Conservation (phyloP, 2,797 vertebrate species). For the Pangasius larnaudii region DNA sequence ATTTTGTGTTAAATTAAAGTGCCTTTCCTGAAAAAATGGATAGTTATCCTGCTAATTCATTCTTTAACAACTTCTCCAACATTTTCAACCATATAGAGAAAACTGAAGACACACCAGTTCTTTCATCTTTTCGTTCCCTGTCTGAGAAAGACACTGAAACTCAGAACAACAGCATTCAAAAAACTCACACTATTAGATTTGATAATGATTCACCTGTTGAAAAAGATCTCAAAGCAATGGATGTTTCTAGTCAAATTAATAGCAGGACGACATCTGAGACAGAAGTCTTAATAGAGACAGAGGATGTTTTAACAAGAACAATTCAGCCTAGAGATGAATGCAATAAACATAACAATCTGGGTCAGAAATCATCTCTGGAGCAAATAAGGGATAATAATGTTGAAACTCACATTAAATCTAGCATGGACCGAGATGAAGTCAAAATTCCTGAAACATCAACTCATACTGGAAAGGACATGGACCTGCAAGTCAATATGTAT, state of each 20-base stretch:
- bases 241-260: not conserved
- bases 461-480: constrained; percentile 15
- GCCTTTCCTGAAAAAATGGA: constrained; percentile 61
- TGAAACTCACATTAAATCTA: not conserved
- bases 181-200: constrained; percentile 35
- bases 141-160: constrained; percentile 49
- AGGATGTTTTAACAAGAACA: constrained; percentile 15
- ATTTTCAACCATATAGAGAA: constrained; percentile 67
- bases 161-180: constrained; percentile 28
- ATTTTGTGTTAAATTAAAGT: not conserved
- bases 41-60: constrained; percentile 52
- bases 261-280: not conserved
- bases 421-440: not conserved
- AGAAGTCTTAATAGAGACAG: constrained; percentile 12
- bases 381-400: not conserved
- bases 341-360: not conserved
- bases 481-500: not conserved
- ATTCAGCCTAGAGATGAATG: not conserved
- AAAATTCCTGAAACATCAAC: constrained; percentile 7
- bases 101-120: constrained; percentile 70
- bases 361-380: not conserved
- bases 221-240: not conserved
- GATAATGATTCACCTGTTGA: constrained; percentile 10
- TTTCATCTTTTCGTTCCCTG: constrained; percentile 74
- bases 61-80: constrained; percentile 73